These are phyloP conservation scores for Nesogale talazaci DNA, from an alignment of 2,113 vertebrate genomes.

Conservation along the genomic window DNA sequence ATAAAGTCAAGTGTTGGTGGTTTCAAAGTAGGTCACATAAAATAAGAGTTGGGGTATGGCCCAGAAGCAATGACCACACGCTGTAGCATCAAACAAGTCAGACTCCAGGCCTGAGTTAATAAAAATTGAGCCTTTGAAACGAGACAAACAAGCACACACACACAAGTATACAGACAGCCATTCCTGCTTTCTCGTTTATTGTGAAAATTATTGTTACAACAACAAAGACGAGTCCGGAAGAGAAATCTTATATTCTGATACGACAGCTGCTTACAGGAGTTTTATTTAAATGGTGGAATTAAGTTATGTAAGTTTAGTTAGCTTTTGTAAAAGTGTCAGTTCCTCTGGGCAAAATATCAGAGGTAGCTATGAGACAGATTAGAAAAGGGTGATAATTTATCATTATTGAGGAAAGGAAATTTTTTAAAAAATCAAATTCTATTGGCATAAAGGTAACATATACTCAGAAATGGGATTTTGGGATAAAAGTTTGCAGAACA, in stretches of 20 bases:
- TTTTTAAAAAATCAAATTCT: slow-evolving; percentile 24
- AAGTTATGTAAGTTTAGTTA: slow-evolving; percentile 30
- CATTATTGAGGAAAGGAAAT: slow-evolving; percentile 46
- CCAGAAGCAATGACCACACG: background rate
- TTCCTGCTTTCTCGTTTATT: slow-evolving; percentile 40
- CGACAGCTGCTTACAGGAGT: background rate
- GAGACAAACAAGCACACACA: too few relatives aligned
- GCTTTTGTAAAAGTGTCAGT: slow-evolving; percentile 58
- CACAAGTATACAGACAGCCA: background rate
- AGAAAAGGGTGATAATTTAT: slow-evolving; percentile 51
- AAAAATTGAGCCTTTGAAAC: too few relatives aligned
- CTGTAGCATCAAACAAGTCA: background rate
- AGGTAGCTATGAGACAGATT: slow-evolving; percentile 37
- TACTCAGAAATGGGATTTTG: slow-evolving; percentile 9
- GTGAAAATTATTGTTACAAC: slow-evolving; percentile 36
- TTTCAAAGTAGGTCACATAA: slow-evolving; percentile 39
- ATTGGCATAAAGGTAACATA: slow-evolving; percentile 37
- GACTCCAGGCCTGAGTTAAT: background rate
- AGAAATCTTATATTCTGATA: slow-evolving; percentile 24
- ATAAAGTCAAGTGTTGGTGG: background rate
- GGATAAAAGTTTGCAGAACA: slow-evolving; percentile 54
- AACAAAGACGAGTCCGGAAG: background rate
- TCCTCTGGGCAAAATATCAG: slow-evolving; percentile 53
- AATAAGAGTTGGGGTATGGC: background rate
- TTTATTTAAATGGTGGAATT: slow-evolving; percentile 15